Base-by-base conservation (phyloP, 2,113 vertebrate genomes). In the Orcinus orca region DNA sequence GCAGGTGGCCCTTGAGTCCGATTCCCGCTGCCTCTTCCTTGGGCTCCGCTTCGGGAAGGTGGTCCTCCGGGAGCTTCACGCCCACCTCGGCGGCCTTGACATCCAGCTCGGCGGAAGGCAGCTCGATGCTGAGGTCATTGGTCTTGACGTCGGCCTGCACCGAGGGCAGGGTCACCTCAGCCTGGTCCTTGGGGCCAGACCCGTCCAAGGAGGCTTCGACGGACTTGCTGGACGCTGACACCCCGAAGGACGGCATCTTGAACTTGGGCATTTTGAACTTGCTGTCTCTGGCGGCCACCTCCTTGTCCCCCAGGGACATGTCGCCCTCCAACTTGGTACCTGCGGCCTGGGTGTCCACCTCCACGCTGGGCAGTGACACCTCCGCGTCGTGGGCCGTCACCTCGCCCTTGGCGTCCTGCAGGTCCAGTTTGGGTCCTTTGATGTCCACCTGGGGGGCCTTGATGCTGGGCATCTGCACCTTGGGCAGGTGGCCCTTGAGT, bases 201-300 rank as follows among this genome's bases (percentile, higher is more conserved):
- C 25, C 15, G 0, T 73, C 90, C n/a, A 68, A 20, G 0, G 79
- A 8, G 1, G 50, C 36, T 13, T 96, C 84, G 1, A 0, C 0
- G 0, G 26, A 0, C 62, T 23, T 97, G 2, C 97, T 96, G 10
- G 65, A 1, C 1, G 55, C 53, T 1, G 98, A 98, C 90, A 98
- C 84, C 18, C 96, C 96, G 17, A 98, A 98, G 3, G 98, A 98
- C 1, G 98, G 98, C 5, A 98, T 77, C 92, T 98, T 98, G 70
- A 99, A 98, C 44, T 95, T 97, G 67, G 96, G 96, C 87, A 93
- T 87, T 25, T 97, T 96, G 70, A 97, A 77, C 60, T 86, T 92
- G n/a, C 76, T 86, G 38, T 96, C 94, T 36, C 68, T 88, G 9
- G 1, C 0, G 0, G 8, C 23, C 14, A 47, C 0, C 0, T 97